Evolutionary conservation across 2,888 invertebrate species (phyloP), one percentile per base, ranked within the genome.

Genomic region (Actias luna): DNA sequence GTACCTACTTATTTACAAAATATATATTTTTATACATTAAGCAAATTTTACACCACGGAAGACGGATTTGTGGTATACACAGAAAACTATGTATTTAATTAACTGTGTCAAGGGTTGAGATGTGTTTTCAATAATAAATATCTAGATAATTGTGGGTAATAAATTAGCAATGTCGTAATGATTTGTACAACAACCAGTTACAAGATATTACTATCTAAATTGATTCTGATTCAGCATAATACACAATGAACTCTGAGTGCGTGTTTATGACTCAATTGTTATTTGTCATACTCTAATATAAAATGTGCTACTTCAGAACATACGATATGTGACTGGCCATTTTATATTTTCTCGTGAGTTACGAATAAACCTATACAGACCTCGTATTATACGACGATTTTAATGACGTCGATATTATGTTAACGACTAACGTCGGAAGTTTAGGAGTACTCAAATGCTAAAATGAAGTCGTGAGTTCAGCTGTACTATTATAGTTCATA

Each of bases 401-500:
- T 61, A 67, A 59, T 62, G 59, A 59, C 36, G 61, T 65, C 59
- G 63, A 63, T 66, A 64, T 64, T 64, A 61, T 59, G 62, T 65
- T 69, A 66, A 66, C 63, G 64, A 61, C 63, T 60, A 62, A 46
- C 36, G 58, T 64, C 59, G 58, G 58, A 18, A 29, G 18, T 35
- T 58, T 62, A 22, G 8, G 31, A 31, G 39, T 29, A 42, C 58
- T 25, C 27, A 12, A n/a, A 14, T 64, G 60, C 64, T 62, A 60
- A 69, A 72, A 76, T 77, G 67, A 75, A 76, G 75, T 67, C 63
- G 70, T 74, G 69, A 61, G 12, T 35, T 62, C 58, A 61, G 66
- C 59, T 68, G 63, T 61, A 64, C 64, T 62, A 67, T 58, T 63
- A 66, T 65, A 63, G 61, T 63, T 61, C 60, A 58, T 64, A 60